These are phyloP conservation scores for Scarus forsteni DNA, from an alignment of 2,797 vertebrate species.

Conservation along the genomic window DNA sequence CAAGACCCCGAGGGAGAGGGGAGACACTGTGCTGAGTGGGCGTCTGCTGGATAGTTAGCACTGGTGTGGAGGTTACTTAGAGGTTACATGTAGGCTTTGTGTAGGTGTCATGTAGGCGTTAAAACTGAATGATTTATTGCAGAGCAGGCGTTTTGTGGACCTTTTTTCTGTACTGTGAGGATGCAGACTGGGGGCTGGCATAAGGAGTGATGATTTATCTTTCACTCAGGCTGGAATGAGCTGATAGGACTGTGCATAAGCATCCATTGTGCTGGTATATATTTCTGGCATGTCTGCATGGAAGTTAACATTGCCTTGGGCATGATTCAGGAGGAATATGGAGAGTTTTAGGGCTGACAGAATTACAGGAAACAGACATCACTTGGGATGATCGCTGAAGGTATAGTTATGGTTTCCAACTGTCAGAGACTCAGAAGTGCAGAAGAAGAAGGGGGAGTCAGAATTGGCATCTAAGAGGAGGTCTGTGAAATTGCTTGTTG, in stretches of 20 bases:
- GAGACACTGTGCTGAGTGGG: constrained; percentile 71
- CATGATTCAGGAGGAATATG: constrained; percentile 37
- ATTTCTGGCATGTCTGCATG: constrained; percentile 40
- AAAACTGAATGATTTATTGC: constrained; percentile 68
- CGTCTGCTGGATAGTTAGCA: constrained; percentile 64
- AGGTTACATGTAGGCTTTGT: constrained; percentile 75
- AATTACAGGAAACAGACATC: constrained; percentile 59
- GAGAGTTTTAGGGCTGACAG: constrained; percentile 42
- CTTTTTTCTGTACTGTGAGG: constrained; percentile 39
- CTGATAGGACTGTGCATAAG: constrained; percentile 25
- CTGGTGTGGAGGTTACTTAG: constrained; percentile 60
- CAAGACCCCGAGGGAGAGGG: constrained; percentile 62
- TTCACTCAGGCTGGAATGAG: constrained; percentile 21
- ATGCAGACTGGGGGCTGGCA: constrained; percentile 22
- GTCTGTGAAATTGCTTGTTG: constrained; percentile 11
- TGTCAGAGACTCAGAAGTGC: constrained; percentile 29
- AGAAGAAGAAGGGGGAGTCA: constrained; percentile 31
- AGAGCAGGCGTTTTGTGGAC: constrained; percentile 29
- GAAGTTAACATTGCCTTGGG: constrained; percentile 45
- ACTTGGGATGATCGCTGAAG: constrained; percentile 45
- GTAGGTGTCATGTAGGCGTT: constrained; percentile 66
- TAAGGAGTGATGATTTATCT: constrained; percentile 33
- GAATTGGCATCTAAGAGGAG: constrained; percentile 30
- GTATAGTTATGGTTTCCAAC: constrained; percentile 42
- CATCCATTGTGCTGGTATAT: constrained; percentile 40